Conservation (phyloP, 2,888 invertebrate genomes). For the Polydrusus pterygomalis region DNA sequence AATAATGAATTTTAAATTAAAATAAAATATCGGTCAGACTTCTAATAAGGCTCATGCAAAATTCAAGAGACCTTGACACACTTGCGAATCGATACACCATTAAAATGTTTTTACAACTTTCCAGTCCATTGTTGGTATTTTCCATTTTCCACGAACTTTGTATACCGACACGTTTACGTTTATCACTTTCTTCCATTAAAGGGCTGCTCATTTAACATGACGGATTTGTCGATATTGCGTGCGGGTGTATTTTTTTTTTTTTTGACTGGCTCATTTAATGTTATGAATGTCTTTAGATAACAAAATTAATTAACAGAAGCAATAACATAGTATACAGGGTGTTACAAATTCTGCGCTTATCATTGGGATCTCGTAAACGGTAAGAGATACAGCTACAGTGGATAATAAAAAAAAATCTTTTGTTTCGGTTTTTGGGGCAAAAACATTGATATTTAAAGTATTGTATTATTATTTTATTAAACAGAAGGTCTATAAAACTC, state of each 20-base stretch:
- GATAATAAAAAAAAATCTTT: too few species aligned
- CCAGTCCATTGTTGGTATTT: conserved; percentile 6
- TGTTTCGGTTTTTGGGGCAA: too few species aligned
- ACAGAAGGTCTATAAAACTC: too few species aligned
- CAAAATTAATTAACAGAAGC: conserved; percentile 7
- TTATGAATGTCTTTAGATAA: neutral
- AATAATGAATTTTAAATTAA: neutral
- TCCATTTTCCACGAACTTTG: conserved; percentile 25
- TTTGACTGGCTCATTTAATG: neutral
- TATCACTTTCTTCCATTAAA: conserved; percentile 21
- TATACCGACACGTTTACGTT: neutral
- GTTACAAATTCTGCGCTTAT: too few species aligned
- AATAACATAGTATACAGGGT: too few species aligned
- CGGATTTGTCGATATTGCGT: conserved; percentile 7
- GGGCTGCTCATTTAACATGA: conserved; percentile 3
- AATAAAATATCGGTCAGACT: conserved; percentile 4
- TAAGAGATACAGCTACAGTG: too few species aligned
- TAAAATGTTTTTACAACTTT: neutral
- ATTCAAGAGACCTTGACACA: conserved; percentile 30
- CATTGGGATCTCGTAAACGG: too few species aligned
- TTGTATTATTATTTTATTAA: too few species aligned
- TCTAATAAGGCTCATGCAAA: neutral
- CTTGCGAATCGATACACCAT: conserved; percentile 30
- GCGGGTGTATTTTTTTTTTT: too few species aligned
- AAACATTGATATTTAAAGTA: too few species aligned